Conservation (phyloP, 2,113 vertebrate genomes). For the Cebus imitator region DNA sequence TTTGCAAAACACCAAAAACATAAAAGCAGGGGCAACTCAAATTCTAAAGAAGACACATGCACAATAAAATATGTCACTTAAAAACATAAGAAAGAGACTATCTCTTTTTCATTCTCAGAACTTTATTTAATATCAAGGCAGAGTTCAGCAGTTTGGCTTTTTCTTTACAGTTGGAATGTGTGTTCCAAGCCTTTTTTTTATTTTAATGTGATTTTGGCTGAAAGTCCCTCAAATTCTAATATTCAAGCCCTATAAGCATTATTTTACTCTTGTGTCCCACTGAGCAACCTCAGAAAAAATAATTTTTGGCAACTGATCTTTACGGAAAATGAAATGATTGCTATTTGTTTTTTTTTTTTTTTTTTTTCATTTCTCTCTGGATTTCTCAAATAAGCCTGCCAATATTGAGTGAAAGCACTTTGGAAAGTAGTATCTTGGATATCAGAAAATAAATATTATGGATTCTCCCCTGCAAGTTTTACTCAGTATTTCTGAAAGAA, state of each 20-base stretch:
- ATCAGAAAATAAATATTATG: not conserved
- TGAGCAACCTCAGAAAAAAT: not conserved
- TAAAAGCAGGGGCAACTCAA: not conserved
- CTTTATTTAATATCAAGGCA: not conserved
- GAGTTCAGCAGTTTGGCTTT: not conserved
- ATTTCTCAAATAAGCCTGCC: not conserved
- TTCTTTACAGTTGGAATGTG: not conserved
- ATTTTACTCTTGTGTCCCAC: not conserved
- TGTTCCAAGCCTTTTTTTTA: not conserved
- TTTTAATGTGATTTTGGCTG: conserved; percentile 3
- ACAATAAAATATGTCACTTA: not conserved
- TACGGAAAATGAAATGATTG: not conserved
- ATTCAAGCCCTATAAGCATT: not conserved
- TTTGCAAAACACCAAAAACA: not conserved
- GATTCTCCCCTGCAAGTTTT: not conserved
- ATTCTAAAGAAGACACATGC: not conserved
- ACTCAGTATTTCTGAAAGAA: not conserved
- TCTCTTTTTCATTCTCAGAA: not conserved
- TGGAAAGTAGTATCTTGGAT: conserved; percentile 5
- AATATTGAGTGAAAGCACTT: not conserved
- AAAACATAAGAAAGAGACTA: not conserved
- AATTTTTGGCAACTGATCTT: not conserved
- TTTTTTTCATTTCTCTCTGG: conserved; percentile 20
- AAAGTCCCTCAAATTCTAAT: not conserved
- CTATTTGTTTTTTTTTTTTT: not conserved